These are phyloP conservation scores for Melinopterus prodromus DNA, from an alignment of 2,888 invertebrate genomes.

Conservation along the genomic window DNA sequence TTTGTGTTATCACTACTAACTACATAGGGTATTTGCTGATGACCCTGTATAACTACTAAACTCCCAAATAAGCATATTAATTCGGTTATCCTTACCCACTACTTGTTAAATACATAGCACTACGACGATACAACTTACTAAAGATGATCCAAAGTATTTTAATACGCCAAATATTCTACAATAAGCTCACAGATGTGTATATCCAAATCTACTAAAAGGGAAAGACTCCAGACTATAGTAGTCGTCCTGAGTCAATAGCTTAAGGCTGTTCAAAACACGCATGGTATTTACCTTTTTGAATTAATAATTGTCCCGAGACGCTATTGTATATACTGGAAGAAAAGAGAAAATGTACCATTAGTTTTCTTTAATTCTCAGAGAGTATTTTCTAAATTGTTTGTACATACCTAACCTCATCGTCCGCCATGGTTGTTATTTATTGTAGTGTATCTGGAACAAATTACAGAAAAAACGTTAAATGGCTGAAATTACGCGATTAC, in stretches of 20 bases:
- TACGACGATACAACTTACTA: slow-evolving; percentile 30
- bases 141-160: slow-evolving; percentile 27
- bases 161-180: slow-evolving; percentile 33
- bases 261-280: slow-evolving; percentile 27
- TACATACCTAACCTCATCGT: slow-evolving; percentile 94
- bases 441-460: slow-evolving; percentile 66
- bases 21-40: not conserved
- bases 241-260: slow-evolving; percentile 6
- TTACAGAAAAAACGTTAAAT: slow-evolving; percentile 37
- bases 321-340: slow-evolving; percentile 8
- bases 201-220: slow-evolving; percentile 33
- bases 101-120: slow-evolving; percentile 11
- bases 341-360: not conserved
- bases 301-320: not conserved
- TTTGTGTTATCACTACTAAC: slow-evolving; percentile 9
- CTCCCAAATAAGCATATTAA: slow-evolving; percentile 6
- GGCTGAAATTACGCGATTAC: slow-evolving; percentile 11
- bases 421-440: slow-evolving; percentile 80
- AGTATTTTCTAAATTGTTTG: slow-evolving; percentile 36
- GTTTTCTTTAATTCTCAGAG: not conserved
- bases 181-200: slow-evolving; percentile 21
- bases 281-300: slow-evolving; percentile 39
- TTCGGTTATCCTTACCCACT: not conserved
- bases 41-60: not conserved
- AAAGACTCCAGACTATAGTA: slow-evolving; percentile 12